Base-by-base conservation (phyloP, 2,113 vertebrate species). In the Brachyhypopomus occidentalis region DNA sequence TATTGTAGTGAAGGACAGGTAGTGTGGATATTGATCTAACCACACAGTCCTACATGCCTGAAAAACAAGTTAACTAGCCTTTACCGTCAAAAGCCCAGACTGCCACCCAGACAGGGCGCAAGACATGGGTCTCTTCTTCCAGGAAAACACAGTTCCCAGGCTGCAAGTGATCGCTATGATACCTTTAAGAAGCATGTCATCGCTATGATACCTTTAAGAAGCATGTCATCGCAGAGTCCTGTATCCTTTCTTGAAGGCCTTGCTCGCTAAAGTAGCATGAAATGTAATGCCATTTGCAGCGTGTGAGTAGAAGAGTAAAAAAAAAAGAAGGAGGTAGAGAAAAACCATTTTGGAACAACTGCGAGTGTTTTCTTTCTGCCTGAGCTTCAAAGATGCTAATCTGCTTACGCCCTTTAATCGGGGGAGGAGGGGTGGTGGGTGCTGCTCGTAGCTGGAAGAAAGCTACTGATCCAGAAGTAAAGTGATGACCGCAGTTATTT, bases 391-490 rank as follows among this genome's bases (percentile, higher is more conserved):
- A 91, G 89, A 90, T 85, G 84, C 89, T 88, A 95, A 92, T 94
- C 92, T 92, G 86, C 92, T 90, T 92, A 92, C 92, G 92, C 45
- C 92, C 93, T 96, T 94, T 95, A 94, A 93, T 93, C 91, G 92
- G 89, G 86, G 77, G 82, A 75, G 81, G 84, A 88, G 87, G 92
- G 88, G 89, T 92, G 88, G 89, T 87, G 87, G 90, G 93, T 90
- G 89, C 88, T 91, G 87, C 90, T 89, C 89, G 88, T 85, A 72
- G 87, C 86, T 91, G 91, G 92, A 96, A 95, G 92, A 90, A 88
- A 89, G 84, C 92, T 92, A 90, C 90, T 96, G 95, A 95, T 95
- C 95, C 95, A 88, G 94, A 93, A 94, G 85, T 90, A 92, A 95
- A 94, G 88, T 92, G 93, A 94, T 94, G 94, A 92, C 94, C 91